These are phyloP conservation scores for Nipponia nippon DNA, from an alignment of 2,113 vertebrate species.

Conservation along the genomic window DNA sequence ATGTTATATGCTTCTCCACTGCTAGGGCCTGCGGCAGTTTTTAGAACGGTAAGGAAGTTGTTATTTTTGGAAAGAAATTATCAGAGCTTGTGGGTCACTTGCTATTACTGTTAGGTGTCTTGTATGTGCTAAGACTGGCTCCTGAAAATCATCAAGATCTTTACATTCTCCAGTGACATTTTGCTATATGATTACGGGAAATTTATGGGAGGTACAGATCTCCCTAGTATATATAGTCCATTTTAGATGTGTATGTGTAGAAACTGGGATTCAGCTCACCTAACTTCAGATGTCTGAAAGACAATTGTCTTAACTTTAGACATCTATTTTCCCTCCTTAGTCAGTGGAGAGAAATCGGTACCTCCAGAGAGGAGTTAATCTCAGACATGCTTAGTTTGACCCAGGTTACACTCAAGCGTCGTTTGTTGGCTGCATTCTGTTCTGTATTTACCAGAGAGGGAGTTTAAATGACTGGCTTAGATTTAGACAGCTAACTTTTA, in stretches of 20 bases:
- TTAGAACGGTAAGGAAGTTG: neutral
- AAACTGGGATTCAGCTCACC: neutral
- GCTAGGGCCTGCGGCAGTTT: neutral
- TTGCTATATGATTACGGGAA: neutral
- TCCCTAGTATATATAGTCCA: neutral
- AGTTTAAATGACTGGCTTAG: neutral
- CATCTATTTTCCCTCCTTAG: neutral
- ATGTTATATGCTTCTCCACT: neutral
- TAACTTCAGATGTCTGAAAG: neutral
- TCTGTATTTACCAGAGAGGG: neutral
- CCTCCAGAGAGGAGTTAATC: neutral
- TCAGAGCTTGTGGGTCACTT: neutral
- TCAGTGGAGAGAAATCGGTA: neutral
- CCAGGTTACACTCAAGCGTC: neutral
- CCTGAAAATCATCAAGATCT: neutral
- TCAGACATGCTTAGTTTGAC: neutral
- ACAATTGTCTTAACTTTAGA: neutral
- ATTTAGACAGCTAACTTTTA: neutral
- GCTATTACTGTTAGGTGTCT: neutral
- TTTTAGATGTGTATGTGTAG: neutral
- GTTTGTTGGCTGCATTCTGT: neutral
- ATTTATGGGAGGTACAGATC: neutral
- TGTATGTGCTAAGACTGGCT: neutral
- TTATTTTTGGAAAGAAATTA: conserved; percentile 23
- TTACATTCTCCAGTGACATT: neutral